Base-by-base conservation (phyloP, 2,888 invertebrate genomes). In the Drosophila heteroneura region DNA sequence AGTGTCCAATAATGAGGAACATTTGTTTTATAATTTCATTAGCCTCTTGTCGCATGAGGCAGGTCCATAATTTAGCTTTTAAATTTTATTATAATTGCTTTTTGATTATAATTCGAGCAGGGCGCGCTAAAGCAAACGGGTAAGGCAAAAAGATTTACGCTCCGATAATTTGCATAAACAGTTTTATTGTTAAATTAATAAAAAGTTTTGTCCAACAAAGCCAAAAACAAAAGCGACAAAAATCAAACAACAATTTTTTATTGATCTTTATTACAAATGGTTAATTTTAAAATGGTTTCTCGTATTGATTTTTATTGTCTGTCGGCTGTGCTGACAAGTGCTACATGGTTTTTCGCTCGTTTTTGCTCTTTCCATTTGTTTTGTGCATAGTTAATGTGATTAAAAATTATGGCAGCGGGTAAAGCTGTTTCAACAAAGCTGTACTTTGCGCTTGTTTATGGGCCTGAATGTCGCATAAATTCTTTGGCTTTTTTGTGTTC, bases 21-120 rank as follows among this genome's bases (percentile, higher is more conserved):
- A 91, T 88, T 88, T 88, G 83, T 88, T 88, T 88, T 90, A 88
- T 88, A 91, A 88, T 88, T 88, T 88, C 87, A 88, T 88, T 88
- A 88, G 91, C 65, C 72, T 75, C 79, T 74, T 81, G 85, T 86
- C 76, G 57, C 57, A 56, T 66, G 37, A 33, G 56, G 30, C 66
- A 67, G 52, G 35, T 47, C 76, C 72, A 83, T 89, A 81, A 72
- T 67, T 90, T 73, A 71, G 61, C 64, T 74, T 35, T 79, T 76
- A 70, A 51, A 58, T 74, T 85, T 78, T 52, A 78, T 86, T 76
- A 90, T 89, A 85, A 90, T 90, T 89, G 89, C 70, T 79, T 81
- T 89, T 85, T 75, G 80, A 83, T 85, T 85, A 85, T 90, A 85
- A 76, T 81, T 65, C 76, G 87, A 78, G 73, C 90, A 82, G 73